Evolutionary conservation across 2,888 invertebrate genomes (phyloP).

Genomic region (Caenorhabditis drosophilae): DNA sequence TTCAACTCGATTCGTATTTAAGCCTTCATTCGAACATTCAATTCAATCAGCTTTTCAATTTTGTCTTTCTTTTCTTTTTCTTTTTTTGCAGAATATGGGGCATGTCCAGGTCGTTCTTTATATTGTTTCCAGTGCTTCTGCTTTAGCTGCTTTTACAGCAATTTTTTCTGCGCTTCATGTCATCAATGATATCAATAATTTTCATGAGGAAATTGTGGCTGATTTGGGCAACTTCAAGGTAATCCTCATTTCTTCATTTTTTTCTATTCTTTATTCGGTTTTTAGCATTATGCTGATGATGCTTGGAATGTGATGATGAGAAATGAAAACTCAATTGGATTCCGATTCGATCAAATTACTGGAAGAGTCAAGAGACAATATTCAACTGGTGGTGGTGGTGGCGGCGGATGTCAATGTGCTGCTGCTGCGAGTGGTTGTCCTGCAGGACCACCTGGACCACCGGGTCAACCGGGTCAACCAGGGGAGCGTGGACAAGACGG

Average conservation of each 20-base stretch:
- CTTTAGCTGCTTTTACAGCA: slow-evolving; percentile 28
- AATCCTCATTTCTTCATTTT: too few relatives aligned
- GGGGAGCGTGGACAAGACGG: slow-evolving; percentile 38
- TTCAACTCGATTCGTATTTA: too few relatives aligned
- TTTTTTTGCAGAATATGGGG: too few relatives aligned
- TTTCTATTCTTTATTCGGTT: too few relatives aligned
- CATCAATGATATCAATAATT: slow-evolving; percentile 30
- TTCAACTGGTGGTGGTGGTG: slow-evolving; percentile 23
- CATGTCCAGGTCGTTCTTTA: slow-evolving; percentile 35
- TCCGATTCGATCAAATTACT: slow-evolving; percentile 35
- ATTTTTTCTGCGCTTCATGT: slow-evolving; percentile 34
- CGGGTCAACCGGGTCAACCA: slow-evolving; percentile 38
- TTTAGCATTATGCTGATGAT: slow-evolving; percentile 42
- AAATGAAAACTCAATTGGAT: slow-evolving; percentile 20
- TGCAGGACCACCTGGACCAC: slow-evolving; percentile 45
- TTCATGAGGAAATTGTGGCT: slow-evolving; percentile 19
- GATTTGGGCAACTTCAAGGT: slow-evolving; percentile 45
- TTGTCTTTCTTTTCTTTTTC: too few relatives aligned
- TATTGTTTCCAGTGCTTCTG: slow-evolving; percentile 31
- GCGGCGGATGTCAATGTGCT: slow-evolving; percentile 40
- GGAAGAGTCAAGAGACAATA: slow-evolving; percentile 37
- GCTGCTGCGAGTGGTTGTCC: slow-evolving; percentile 44
- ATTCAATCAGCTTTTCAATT: neutral
- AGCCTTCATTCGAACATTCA: too few relatives aligned
- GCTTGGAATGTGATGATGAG: slow-evolving; percentile 44